phyloP scores from a whole-genome alignment of 2,797 vertebrate species.

The Miichthys miiuy region DNA sequence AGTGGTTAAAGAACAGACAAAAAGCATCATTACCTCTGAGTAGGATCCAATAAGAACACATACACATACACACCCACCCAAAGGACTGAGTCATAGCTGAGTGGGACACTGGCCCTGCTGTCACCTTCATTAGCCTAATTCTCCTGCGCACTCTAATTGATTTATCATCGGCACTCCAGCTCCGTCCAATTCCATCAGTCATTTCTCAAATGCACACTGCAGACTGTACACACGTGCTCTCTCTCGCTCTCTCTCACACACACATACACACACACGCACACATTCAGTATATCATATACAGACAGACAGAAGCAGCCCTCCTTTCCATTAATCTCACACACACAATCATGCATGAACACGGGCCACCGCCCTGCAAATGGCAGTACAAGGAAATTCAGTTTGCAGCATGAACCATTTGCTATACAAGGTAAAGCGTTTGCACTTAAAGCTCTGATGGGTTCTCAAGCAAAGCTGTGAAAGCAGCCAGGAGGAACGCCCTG shows the following conservation, averaged over 20 bases:
- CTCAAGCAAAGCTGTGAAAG: constrained; percentile 24
- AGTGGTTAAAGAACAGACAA: background rate
- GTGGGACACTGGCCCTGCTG: constrained; percentile 57
- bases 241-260: background rate
- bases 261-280: constrained; percentile 17
- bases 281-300: constrained; percentile 19
- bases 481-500: constrained; percentile 15
- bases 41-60: constrained; percentile 15
- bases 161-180: constrained; percentile 71
- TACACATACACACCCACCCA: constrained; percentile 3
- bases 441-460: constrained; percentile 39
- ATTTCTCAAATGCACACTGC: constrained; percentile 39
- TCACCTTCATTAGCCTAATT: constrained; percentile 73
- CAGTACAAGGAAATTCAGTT: constrained; percentile 27
- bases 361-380: background rate
- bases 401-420: constrained; percentile 41
- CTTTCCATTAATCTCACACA: constrained; percentile 41
- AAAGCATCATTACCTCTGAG: constrained; percentile 2
- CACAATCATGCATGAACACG: background rate
- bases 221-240: background rate
- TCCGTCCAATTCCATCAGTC: constrained; percentile 58
- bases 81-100: constrained; percentile 61
- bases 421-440: constrained; percentile 41
- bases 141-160: constrained; percentile 73
- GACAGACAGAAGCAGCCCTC: background rate